Evolutionary conservation across 1,140 invertebrate species (phyloP).

Genomic region (Orchesella cincta): DNA sequence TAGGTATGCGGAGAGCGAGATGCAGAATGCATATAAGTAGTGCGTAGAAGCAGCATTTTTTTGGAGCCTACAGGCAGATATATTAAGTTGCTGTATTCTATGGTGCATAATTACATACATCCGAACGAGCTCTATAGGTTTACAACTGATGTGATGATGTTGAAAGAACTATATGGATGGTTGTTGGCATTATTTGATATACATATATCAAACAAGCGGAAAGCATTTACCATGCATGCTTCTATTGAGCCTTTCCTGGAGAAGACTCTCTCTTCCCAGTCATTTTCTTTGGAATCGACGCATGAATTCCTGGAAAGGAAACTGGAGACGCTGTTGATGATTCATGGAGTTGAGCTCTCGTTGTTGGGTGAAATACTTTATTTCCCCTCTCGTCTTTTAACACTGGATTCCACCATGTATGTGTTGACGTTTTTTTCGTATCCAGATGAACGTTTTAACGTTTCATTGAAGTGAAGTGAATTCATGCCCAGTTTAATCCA

Average conservation of each 20-base stretch:
- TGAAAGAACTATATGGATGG: neutral
- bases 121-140: too few relatives aligned
- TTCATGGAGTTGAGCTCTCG: neutral
- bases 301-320: slow-evolving; percentile 16
- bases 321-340: neutral
- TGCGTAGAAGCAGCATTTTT: too few relatives aligned
- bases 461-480: too few relatives aligned
- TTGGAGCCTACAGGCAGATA: too few relatives aligned
- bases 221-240: neutral
- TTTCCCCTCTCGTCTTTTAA: neutral
- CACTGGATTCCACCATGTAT: neutral
- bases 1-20: too few relatives aligned
- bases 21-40: too few relatives aligned
- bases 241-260: neutral
- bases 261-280: neutral
- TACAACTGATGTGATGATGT: too few relatives aligned
- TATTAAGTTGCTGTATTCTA: too few relatives aligned
- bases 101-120: too few relatives aligned
- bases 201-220: neutral
- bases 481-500: neutral
- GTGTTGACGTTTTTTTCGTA: neutral
- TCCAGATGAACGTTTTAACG: neutral
- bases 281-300: neutral
- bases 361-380: neutral
- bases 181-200: neutral